A percentile compares a stretch with the other conserved stretches of the same genome.
Evolutionary conservation across 2,888 invertebrate species (phyloP).

Genomic region (Bedellia somnulentella): DNA sequence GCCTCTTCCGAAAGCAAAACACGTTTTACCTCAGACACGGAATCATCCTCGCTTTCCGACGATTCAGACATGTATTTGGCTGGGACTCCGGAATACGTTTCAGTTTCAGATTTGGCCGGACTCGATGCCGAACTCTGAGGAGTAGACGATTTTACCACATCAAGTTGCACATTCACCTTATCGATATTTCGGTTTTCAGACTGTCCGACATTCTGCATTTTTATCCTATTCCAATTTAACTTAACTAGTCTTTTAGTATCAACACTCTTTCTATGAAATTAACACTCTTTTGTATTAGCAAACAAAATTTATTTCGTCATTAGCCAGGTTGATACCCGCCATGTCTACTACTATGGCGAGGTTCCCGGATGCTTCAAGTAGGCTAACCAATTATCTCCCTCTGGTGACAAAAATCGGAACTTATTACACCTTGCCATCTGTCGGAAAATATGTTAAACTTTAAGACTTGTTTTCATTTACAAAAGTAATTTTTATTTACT

Average conservation of each 20-base stretch:
- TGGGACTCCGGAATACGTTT: constrained; percentile 82
- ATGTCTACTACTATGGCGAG: constrained; percentile 80
- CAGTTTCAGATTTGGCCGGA: constrained; percentile 83
- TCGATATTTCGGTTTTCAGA: constrained; percentile 82
- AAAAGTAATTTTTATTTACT: not conserved
- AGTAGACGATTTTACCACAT: constrained; percentile 74
- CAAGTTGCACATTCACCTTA: constrained; percentile 75
- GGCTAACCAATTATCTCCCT: constrained; percentile 57
- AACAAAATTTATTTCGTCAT: constrained; percentile 65
- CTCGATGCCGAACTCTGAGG: constrained; percentile 83
- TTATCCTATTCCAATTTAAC: constrained; percentile 68
- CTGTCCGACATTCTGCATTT: constrained; percentile 92
- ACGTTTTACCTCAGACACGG: constrained; percentile 89
- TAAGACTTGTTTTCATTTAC: not conserved
- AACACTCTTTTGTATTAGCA: constrained; percentile 59
- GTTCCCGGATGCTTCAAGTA: constrained; percentile 67
- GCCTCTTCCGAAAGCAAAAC: constrained; percentile 59
- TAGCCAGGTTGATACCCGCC: constrained; percentile 74
- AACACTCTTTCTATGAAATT: constrained; percentile 56
- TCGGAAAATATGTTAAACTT: constrained; percentile 22
- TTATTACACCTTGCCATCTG: constrained; percentile 38
- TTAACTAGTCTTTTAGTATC: constrained; percentile 58
- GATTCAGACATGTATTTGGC: constrained; percentile 90
- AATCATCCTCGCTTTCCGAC: constrained; percentile 95
- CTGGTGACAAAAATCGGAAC: constrained; percentile 35